Percentiles rank a stretch among this genome's conserved stretches.
These are phyloP conservation scores for Drosophila nr. medialis DNA, from an alignment of 2,888 invertebrate genomes.

Conservation along the genomic window DNA sequence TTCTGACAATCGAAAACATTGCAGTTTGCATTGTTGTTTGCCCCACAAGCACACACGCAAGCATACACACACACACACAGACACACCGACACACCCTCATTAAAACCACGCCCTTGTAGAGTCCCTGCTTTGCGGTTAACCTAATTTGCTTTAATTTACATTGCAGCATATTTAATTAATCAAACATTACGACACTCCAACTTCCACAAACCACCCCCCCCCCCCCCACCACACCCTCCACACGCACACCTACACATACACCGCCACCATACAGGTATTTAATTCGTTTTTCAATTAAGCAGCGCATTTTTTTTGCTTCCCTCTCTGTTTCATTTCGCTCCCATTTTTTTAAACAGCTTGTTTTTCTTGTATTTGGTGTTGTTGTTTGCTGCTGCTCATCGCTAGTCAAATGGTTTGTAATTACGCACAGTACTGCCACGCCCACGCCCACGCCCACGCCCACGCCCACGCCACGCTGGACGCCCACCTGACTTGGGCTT, in stretches of 20 bases:
- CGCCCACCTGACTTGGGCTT: slow-evolving; percentile 52
- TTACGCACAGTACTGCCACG: slow-evolving; percentile 51
- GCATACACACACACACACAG: neutral
- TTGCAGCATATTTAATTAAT: slow-evolving; percentile 74
- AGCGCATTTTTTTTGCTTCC: slow-evolving; percentile 18
- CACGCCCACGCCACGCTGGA: slow-evolving; percentile 26
- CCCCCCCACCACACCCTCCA: slow-evolving; percentile 2
- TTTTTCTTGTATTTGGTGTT: neutral
- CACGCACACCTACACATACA: neutral
- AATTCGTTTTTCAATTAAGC: slow-evolving; percentile 70
- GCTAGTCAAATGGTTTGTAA: slow-evolving; percentile 62
- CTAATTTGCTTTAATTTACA: slow-evolving; percentile 80
- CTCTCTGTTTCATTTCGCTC: slow-evolving; percentile 6
- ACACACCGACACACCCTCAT: neutral
- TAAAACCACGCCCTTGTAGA: neutral
- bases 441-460: slow-evolving; percentile 32
- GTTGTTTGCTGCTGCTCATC: slow-evolving; percentile 41
- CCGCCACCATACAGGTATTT: slow-evolving; percentile 36
- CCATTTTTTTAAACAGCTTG: slow-evolving; percentile 21
- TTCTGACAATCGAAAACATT: neutral
- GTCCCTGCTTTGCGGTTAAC: slow-evolving; percentile 60
- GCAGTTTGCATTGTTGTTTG: slow-evolving; percentile 26
- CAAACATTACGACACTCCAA: slow-evolving; percentile 53
- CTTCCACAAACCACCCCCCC: neutral
- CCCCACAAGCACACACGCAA: neutral